These are phyloP conservation scores for Rhinopithecus roxellana DNA, from an alignment of 2,113 vertebrate genomes.

Conservation along the genomic window DNA sequence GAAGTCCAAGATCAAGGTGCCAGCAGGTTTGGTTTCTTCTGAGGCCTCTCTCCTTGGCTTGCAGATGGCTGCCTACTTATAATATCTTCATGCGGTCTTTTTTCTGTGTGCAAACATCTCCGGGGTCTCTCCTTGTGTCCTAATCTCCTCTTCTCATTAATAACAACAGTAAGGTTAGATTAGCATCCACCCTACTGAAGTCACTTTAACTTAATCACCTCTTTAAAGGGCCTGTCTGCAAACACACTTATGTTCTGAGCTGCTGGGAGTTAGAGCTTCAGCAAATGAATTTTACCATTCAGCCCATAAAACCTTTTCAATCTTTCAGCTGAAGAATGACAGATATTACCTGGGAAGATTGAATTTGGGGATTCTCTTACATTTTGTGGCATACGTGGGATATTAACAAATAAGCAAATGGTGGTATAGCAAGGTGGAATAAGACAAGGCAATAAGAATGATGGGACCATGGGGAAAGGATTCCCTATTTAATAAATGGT, in stretches of 20 bases:
- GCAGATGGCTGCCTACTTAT: background rate
- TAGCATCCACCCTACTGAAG: background rate
- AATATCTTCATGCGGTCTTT: background rate
- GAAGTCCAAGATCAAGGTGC: background rate
- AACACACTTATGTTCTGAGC: background rate
- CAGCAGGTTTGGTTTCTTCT: background rate
- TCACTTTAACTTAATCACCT: background rate
- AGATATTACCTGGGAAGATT: background rate
- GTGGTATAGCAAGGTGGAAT: background rate
- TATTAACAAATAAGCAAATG: background rate
- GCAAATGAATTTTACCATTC: background rate
- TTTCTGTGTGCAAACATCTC: background rate
- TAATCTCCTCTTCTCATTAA: background rate
- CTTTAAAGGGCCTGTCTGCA: background rate
- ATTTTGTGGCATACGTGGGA: background rate
- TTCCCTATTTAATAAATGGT: too few relatives aligned
- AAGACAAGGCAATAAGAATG: background rate
- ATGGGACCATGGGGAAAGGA: too few relatives aligned
- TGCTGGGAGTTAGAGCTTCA: background rate
- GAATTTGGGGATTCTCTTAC: background rate
- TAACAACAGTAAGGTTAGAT: background rate
- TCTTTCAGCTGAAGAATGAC: background rate
- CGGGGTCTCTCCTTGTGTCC: background rate
- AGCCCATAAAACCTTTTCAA: background rate
- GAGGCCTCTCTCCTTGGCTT: background rate